A percentile compares a stretch with the other conserved stretches of the same genome.
Evolutionary conservation across 2,113 vertebrate species (phyloP).

Genomic region (Coreoperca whiteheadi): DNA sequence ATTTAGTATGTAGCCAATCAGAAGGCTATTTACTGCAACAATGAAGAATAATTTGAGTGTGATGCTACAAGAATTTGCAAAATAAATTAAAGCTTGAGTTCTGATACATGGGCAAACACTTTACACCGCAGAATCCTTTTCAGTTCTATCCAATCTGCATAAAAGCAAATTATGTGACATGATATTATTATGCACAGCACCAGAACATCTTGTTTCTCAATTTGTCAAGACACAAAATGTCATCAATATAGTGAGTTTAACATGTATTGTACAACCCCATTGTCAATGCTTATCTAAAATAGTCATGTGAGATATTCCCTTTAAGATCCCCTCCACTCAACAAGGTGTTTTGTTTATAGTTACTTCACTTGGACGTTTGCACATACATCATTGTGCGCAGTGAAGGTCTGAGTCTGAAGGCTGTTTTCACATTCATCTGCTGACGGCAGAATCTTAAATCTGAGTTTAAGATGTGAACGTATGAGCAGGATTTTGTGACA

Average conservation of each 20-base stretch:
- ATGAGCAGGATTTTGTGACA: not conserved
- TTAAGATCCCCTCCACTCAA: no score
- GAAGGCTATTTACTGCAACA: slow-evolving; percentile 8
- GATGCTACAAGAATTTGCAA: not conserved
- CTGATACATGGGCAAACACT: not conserved
- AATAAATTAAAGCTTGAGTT: not conserved
- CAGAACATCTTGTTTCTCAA: not conserved
- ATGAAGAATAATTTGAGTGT: not conserved
- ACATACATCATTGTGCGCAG: no score
- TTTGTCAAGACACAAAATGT: no score
- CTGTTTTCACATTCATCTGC: no score
- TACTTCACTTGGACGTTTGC: no score
- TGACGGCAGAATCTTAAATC: not conserved
- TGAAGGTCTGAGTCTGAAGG: no score
- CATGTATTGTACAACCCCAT: no score
- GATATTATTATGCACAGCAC: not conserved
- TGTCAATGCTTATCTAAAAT: not conserved
- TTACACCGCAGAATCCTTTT: not conserved
- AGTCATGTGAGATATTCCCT: not conserved
- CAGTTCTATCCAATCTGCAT: not conserved
- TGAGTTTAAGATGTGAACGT: not conserved
- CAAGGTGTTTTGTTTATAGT: no score
- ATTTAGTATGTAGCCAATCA: not conserved
- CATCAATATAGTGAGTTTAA: not conserved
- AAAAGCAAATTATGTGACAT: not conserved